Base-by-base conservation (phyloP, 2,113 vertebrate species). In the Rhinopomastus cyanomelas region DNA sequence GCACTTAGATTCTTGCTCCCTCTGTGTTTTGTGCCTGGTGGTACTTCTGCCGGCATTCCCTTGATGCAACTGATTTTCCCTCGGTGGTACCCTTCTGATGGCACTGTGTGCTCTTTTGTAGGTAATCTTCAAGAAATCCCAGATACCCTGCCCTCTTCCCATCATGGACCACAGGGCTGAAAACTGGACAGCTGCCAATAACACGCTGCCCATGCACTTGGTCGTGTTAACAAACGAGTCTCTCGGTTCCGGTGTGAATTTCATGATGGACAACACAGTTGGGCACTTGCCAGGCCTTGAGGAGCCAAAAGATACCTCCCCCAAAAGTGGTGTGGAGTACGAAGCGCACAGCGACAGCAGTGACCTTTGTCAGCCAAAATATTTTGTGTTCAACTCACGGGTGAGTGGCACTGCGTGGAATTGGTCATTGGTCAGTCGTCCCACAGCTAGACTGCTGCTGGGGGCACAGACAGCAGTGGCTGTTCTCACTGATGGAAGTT, bases 61-160 rank as follows among this genome's bases (percentile, higher is more conserved):
- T 5, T 16, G 5, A 11, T 60, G 10, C 34, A 76, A 80, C 22
- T 25, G 3, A 57, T 65, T 37, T 18, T 83, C 32, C 59, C 49
- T 7, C 4, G 26, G 6, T 17, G 11, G 11, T 29, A 56, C 14
- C 59, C 15, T 73, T 65, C 62, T 66, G 46, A 56, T 66, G 5
- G 39, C 10, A 17, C 11, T 75, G 36, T 69, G 13, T 89, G 46
- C 42, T 86, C 30, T 87, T 76, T 85, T 91, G 46, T 89, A 99
- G 99, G 90, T 99, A 74, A 99, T 99, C 90, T 99, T 99, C 88
- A 99, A 99, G 96, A 99, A 99, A 96, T 98, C 97, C n/a, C 98
- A 98, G 94, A 98, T 99, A 68, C 98, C 98, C 1, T 99, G 99
- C 89, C 99, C 99, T 60, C 97, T 99, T 32, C 98, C 98, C 2